phyloP scores from a whole-genome alignment of 2,797 vertebrate species.

The Epinephelus coioides region DNA sequence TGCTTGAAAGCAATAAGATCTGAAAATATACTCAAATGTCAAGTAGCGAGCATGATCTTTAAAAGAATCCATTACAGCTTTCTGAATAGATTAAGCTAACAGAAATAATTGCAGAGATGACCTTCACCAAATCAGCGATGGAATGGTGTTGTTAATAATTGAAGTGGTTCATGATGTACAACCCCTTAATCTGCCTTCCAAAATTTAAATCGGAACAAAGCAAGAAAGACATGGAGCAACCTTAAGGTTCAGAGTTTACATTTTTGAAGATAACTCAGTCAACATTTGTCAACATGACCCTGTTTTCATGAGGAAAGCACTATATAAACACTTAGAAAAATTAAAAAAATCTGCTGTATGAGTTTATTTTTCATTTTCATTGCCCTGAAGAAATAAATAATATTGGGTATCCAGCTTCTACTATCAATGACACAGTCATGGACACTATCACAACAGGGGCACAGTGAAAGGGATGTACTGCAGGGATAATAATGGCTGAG shows the following conservation, averaged over 20 bases:
- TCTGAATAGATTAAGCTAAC: background rate
- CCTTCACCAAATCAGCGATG: constrained; percentile 22
- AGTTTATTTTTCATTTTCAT: background rate
- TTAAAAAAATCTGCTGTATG: background rate
- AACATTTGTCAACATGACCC: background rate
- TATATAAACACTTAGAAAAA: background rate
- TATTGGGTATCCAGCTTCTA: too few relatives aligned
- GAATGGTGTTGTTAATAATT: constrained; percentile 9
- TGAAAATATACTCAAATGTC: background rate
- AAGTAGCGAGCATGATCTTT: background rate
- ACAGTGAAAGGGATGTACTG: background rate
- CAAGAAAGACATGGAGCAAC: background rate
- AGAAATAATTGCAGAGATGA: constrained; percentile 35
- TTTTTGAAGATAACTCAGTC: background rate
- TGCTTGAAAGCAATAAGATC: background rate
- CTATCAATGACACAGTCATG: too few relatives aligned
- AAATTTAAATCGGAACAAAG: background rate
- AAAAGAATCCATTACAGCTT: too few relatives aligned
- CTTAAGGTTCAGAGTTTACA: background rate
- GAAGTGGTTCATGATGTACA: background rate
- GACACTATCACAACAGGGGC: too few relatives aligned
- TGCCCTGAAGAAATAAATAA: background rate
- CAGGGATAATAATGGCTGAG: background rate
- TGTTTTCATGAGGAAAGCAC: background rate
- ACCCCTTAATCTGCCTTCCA: background rate